Percentiles rank a stretch among this genome's conserved stretches.
Evolutionary conservation across 2,888 invertebrate species (phyloP).

Genomic region (Drosophila parthenogenetica): DNA sequence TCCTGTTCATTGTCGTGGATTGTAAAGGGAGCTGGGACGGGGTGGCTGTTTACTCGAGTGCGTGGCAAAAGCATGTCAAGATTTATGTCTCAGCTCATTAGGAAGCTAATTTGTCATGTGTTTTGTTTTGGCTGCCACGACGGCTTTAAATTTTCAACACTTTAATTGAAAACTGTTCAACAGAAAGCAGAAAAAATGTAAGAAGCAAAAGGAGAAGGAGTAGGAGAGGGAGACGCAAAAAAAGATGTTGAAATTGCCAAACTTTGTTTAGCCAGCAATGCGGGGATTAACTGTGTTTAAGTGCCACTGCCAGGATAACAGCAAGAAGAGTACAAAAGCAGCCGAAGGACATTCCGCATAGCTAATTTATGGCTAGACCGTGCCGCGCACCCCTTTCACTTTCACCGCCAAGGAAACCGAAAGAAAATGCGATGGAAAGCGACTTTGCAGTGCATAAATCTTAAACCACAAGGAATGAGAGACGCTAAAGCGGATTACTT

Average conservation of each 20-base stretch:
- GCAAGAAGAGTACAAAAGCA: conserved; percentile 10
- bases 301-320: conserved; percentile 50
- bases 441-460: conserved; percentile 78
- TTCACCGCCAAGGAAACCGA: conserved; percentile 43
- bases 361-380: conserved; percentile 71
- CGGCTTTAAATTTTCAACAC: conserved; percentile 76
- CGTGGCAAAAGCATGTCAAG: conserved; percentile 70
- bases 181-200: background rate
- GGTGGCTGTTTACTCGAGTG: conserved; percentile 47
- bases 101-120: conserved; percentile 80
- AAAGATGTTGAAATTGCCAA: conserved; percentile 54
- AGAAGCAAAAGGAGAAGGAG: background rate
- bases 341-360: conserved; percentile 61
- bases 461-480: conserved; percentile 74
- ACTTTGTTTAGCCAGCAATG: conserved; percentile 59
- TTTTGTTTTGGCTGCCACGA: conserved; percentile 26
- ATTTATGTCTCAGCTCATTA: conserved; percentile 82
- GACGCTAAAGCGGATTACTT: conserved; percentile 74
- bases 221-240: background rate
- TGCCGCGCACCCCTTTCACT: conserved; percentile 71
- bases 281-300: conserved; percentile 78
- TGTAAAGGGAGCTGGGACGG: background rate
- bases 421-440: conserved; percentile 53
- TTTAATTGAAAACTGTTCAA: conserved; percentile 72
- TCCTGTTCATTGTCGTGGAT: conserved; percentile 48